These are phyloP conservation scores for Nematolebias whitei DNA, from an alignment of 2,113 vertebrate species.

Conservation along the genomic window DNA sequence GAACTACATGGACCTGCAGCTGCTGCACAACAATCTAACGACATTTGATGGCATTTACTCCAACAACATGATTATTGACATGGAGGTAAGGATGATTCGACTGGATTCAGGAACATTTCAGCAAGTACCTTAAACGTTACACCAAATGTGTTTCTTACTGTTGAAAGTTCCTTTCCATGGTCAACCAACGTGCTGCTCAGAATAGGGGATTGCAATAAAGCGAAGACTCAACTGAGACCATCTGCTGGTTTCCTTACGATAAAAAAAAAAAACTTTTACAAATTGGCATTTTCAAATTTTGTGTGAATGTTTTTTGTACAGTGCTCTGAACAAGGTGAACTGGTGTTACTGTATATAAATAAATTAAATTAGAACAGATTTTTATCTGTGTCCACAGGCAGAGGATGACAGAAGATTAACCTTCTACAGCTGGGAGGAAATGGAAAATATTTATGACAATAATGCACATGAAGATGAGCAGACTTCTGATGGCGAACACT, in stretches of 20 bases:
- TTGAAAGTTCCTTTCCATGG: no score
- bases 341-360: no score
- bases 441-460: rapidly evolving
- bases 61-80: background rate
- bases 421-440: background rate
- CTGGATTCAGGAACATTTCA: background rate
- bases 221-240: no score
- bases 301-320: no score
- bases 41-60: conserved; percentile 4
- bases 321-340: no score
- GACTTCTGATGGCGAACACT: rapidly evolving
- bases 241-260: no score
- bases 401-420: rapidly evolving
- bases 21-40: background rate
- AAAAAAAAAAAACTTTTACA: no score
- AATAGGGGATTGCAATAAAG: no score
- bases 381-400: background rate
- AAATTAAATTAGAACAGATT: no score
- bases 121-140: background rate
- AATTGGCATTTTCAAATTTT: no score
- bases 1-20: rapidly evolving
- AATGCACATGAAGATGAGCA: background rate
- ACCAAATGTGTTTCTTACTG: no score
- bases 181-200: no score
- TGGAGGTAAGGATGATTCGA: conserved; percentile 9